A percentile compares a stretch with the other conserved stretches of the same genome.
These are phyloP conservation scores for Aspidiotus rigidus DNA, from an alignment of 2,888 invertebrate genomes.

Conservation along the genomic window DNA sequence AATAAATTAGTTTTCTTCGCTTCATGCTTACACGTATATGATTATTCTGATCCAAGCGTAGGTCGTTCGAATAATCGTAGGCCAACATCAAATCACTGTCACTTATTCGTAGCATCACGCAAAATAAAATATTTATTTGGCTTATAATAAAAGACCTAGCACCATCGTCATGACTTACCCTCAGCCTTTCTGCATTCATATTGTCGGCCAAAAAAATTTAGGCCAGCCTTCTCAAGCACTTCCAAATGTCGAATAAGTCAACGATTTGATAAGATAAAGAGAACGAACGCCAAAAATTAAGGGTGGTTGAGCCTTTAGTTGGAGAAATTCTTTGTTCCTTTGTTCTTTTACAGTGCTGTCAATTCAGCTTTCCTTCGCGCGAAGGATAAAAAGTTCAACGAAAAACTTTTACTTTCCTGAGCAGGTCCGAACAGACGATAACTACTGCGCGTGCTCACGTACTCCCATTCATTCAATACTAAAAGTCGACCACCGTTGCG, in stretches of 20 bases:
- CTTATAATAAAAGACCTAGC: too few relatives aligned
- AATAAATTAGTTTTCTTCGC: background rate
- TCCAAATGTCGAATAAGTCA: background rate
- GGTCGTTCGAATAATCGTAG: too few relatives aligned
- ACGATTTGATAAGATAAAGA: background rate
- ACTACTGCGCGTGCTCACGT: too few relatives aligned
- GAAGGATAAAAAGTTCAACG: background rate
- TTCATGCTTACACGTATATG: background rate
- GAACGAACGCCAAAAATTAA: background rate
- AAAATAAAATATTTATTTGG: too few relatives aligned
- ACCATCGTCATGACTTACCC: conserved; percentile 2
- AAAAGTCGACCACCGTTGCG: too few relatives aligned
- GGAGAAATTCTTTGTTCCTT: conserved; percentile 28
- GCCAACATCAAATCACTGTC: too few relatives aligned
- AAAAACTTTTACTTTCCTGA: too few relatives aligned
- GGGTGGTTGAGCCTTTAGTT: conserved; percentile 29
- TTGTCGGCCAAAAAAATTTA: background rate
- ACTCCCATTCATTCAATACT: too few relatives aligned
- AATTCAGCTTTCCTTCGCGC: background rate
- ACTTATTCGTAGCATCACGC: too few relatives aligned
- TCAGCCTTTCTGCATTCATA: conserved; percentile 24
- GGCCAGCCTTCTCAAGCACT: background rate
- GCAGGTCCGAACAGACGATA: too few relatives aligned
- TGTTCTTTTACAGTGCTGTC: conserved; percentile 22
- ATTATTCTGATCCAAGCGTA: too few relatives aligned